phyloP scores from a whole-genome alignment of 2,797 vertebrate genomes.

The Meriones psammophilus region DNA sequence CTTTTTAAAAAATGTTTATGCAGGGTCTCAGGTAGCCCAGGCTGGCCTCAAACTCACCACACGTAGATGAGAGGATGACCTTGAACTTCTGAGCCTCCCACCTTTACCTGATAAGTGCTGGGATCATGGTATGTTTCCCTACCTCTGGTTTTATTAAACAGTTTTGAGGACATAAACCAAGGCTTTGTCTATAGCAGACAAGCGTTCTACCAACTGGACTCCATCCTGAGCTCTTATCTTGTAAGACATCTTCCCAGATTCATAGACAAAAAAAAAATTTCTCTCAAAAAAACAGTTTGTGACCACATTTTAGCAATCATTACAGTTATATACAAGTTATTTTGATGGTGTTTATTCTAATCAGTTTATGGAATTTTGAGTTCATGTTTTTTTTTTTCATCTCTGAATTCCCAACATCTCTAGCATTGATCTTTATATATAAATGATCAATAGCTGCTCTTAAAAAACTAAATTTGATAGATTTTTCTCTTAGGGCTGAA shows the following conservation, averaged over 20 bases:
- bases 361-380: neutral
- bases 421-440: neutral
- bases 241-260: neutral
- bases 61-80: neutral
- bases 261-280: neutral
- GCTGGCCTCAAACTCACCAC: neutral
- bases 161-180: neutral
- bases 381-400: neutral
- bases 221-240: neutral
- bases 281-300: neutral
- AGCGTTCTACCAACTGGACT: neutral
- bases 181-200: neutral
- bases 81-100: neutral
- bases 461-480: neutral
- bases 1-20: neutral
- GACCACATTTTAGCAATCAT: neutral
- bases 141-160: neutral
- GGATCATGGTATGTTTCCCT: neutral
- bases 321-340: neutral
- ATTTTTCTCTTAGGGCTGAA: constrained; percentile 17
- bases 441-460: constrained; percentile 13
- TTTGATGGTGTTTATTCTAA: neutral
- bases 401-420: neutral
- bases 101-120: neutral
- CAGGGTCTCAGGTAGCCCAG: neutral